Conservation (phyloP, 1,140 invertebrate genomes). For the Drepana arcuata region DNA sequence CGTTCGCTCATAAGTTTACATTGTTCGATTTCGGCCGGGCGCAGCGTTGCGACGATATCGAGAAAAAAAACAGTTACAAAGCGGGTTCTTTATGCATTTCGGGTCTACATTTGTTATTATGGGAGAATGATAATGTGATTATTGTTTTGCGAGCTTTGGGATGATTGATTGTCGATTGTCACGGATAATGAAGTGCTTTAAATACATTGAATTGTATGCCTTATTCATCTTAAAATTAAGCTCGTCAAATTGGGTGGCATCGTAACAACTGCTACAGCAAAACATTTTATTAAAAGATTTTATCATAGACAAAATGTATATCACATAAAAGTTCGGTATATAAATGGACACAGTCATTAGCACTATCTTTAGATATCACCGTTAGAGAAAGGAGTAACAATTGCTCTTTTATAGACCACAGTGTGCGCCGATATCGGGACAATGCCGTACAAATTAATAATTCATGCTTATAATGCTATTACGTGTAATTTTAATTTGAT, state of each 20-base stretch:
- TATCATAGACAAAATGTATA: too few species aligned
- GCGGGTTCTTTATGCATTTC: conserved; percentile 67
- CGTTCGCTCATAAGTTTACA: conserved; percentile 62
- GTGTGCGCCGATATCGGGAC: conserved; percentile 24
- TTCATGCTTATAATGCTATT: conserved; percentile 52
- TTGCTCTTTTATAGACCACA: conserved; percentile 21
- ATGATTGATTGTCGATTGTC: conserved; percentile 68
- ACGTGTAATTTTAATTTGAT: conserved; percentile 60
- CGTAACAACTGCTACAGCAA: too few species aligned
- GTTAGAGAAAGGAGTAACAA: too few species aligned
- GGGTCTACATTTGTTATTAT: conserved; percentile 66
- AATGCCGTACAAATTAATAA: conserved; percentile 63
- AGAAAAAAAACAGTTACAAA: conserved; percentile 49
- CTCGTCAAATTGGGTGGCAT: conserved; percentile 4
- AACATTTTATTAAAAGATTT: too few species aligned
- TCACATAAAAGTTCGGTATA: too few species aligned
- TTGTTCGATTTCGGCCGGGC: conserved; percentile 57
- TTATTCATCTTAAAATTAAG: conserved; percentile 29
- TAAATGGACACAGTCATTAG: too few species aligned
- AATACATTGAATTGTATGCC: conserved; percentile 43
- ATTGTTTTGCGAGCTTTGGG: conserved; percentile 65
- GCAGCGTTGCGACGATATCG: conserved; percentile 49
- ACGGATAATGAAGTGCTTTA: conserved; percentile 65
- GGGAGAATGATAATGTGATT: conserved; percentile 70
- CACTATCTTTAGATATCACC: too few species aligned